Evolutionary conservation across 2,797 vertebrate genomes (phyloP), one percentile per base, ranked within the genome.

Genomic region (Remorina albescens): DNA sequence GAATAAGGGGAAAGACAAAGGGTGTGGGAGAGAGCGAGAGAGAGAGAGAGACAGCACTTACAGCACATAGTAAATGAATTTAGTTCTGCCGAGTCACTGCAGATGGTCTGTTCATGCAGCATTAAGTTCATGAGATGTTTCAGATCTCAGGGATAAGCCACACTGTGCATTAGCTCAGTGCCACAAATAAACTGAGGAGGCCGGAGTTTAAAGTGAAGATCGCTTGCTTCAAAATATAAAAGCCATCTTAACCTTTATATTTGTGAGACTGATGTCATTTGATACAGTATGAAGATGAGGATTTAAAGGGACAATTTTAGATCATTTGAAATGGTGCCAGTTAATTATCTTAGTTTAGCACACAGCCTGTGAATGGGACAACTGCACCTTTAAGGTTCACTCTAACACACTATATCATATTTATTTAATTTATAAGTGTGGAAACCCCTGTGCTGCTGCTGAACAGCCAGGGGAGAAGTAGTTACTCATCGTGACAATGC

Each of bases 71-170:
- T 74, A 74, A 84, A 72, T 71, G 19, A 65, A 67, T 78, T 74
- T 41, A 62, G 58, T 66, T 75, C 50, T 80, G 58, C 55, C 0
- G 5, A 86, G 84, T 87, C 78, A 82, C 4, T 70, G 86, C 19
- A 4, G 64, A 71, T 51, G 32, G 78, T 67, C 76, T 69, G 71
- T 80, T 81, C 76, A 78, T 55, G 78, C 58, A 36, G 74, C 56
- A 66, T 76, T 74, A 83, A 67, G 51, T 75, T 70, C 67, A 72
- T 64, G 36, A 82, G 34, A 69, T 74, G 71, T 49, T 68, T 39
- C 18, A 67, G 55, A 46, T 80, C 34, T 53, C 55, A 21, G 39
- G 23, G 51, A 64, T 18, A 58, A 47, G 37, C 54, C 39, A 10
- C 68, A 51, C 25, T 9, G 42, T 37, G 53, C 47, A 53, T 65